Evolutionary conservation across 1,140 invertebrate species (phyloP), one percentile per base, ranked within the genome.

Genomic region (Harlomillsia oculata): DNA sequence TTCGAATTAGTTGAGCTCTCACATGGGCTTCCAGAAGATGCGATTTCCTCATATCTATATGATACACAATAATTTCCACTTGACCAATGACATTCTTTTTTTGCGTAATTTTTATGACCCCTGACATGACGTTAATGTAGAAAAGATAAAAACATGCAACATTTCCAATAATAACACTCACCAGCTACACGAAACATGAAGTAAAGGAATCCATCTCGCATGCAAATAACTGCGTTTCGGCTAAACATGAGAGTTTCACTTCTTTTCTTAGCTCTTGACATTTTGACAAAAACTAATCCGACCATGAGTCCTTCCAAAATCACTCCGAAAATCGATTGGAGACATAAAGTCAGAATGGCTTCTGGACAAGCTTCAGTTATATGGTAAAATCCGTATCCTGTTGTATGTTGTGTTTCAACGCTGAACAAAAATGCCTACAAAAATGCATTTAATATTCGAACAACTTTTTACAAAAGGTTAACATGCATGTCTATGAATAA

Each of bases 1-100:
- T 74, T 63, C 77, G 77, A 64, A 93, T 90, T 56, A 93, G 76
- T 72, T 90, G 84, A 36, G 88, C 88, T 66, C 85, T 77, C 40
- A 93, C 83, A 71, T 89, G 85, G 29, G 86, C 89, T 71, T 92
- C 89, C 48, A 94, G 86, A 62, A 96, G 88, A 71, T 92, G 89
- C 26, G 45, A 48, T 48, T 87, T 89, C 59, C 90, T 78, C 87
- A 95, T 91, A 71, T 95, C 90, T 48, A 5, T 36, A 11, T 16
- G 11, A 20, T 11, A 50, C 32, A 36, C 5, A 50, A 50, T n/a
- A 23, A 36, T 6, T 50, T 34, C 16, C 18, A 9, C 84, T 69
- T 85, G 87, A n/a, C 84, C 83, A 61, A 89, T 71, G 39, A 83
- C 69, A 69, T 88, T 85, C 2, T 85, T 85, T 72, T 88, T 85